phyloP scores from a whole-genome alignment of 2,797 vertebrate genomes.

The Eleutherodactylus coqui region DNA sequence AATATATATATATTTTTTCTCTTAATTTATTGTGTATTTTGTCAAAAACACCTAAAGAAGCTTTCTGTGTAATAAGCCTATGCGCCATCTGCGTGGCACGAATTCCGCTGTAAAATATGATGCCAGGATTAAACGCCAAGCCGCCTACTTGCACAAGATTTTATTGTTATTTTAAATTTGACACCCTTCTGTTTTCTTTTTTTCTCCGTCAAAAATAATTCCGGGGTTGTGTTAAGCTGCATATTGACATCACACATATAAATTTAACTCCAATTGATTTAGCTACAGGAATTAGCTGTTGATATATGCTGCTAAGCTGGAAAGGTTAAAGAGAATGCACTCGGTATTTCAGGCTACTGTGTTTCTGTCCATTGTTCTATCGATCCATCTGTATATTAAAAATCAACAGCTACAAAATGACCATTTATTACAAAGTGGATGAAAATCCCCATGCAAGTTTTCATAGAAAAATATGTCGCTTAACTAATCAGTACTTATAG shows the following conservation, averaged over 20 bases:
- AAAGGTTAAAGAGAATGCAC: not conserved
- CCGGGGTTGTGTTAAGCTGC: constrained; percentile 17
- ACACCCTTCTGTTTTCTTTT: constrained; percentile 54
- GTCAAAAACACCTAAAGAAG: not conserved
- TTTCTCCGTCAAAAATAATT: constrained; percentile 25
- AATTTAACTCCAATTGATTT: constrained; percentile 25
- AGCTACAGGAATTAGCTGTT: constrained; percentile 11
- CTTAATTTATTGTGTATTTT: constrained; percentile 36
- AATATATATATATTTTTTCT: constrained; percentile 19
- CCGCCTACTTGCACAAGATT: constrained; percentile 49
- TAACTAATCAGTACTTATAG: constrained; percentile 40
- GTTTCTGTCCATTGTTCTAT: not conserved
- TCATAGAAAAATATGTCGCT: constrained; percentile 41
- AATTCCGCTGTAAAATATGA: constrained; percentile 20
- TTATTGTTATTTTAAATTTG: constrained; percentile 47
- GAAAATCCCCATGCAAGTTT: constrained; percentile 17
- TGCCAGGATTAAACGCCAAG: constrained; percentile 47
- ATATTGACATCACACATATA: constrained; percentile 5
- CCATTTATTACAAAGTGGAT: constrained; percentile 25
- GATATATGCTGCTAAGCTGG: constrained; percentile 2
- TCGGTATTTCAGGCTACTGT: not conserved
- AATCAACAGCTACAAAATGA: not conserved
- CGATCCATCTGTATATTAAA: constrained; percentile 35
- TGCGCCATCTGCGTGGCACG: constrained; percentile 51
- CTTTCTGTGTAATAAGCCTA: constrained; percentile 10